Base-by-base conservation (phyloP, 1,140 invertebrate genomes). In the Temnothorax curvispinosus region DNA sequence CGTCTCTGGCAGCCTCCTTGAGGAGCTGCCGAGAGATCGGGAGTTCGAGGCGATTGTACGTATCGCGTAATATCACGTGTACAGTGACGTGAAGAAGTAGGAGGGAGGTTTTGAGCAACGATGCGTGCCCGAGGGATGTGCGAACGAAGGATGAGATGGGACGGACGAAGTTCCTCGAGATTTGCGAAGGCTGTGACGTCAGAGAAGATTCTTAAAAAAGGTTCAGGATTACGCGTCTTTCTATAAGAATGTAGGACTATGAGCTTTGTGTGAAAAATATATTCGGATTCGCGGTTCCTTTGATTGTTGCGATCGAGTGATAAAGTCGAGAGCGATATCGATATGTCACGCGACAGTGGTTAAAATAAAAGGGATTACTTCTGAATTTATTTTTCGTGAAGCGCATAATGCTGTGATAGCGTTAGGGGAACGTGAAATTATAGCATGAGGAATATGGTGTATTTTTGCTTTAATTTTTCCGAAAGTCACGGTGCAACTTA, bases 21-120 rank as follows among this genome's bases (percentile, higher is more conserved):
- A 71, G 21, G 32, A 78, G 56, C 50, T 64, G 38, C 62, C 47
- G 47, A 7, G 21, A 50, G 44, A 35, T 58, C 6, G 38, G 13
- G n/a, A 41, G 58, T 27, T 58, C 13, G 50, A 54, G 38, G 62
- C 64, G 41, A 35, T 86, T 89, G 87, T 89, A 89, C 3, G 89
- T 89, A 87, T 60, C n/a, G 47, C 27, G 54, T 58, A 35, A 47
- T 62, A 74, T 21, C 52, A 27, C 21, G n/a, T 88, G 74, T 81
- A 86, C 82, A 89, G 84, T 78, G 60, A 67, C 7, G 21, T 27
- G 35, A 47, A 35, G 9, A 54, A 27, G 18, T 35, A 44, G 27
- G 32, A 11, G 58, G 72, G 54, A 54, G 50, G 38, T 81, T 58
- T 71, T 81, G 35, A 71, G 64, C 50, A 71, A 71, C 47, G 47